These are phyloP conservation scores for Drepanosiphum platanoidis DNA, from an alignment of 2,888 invertebrate species.

Conservation along the genomic window DNA sequence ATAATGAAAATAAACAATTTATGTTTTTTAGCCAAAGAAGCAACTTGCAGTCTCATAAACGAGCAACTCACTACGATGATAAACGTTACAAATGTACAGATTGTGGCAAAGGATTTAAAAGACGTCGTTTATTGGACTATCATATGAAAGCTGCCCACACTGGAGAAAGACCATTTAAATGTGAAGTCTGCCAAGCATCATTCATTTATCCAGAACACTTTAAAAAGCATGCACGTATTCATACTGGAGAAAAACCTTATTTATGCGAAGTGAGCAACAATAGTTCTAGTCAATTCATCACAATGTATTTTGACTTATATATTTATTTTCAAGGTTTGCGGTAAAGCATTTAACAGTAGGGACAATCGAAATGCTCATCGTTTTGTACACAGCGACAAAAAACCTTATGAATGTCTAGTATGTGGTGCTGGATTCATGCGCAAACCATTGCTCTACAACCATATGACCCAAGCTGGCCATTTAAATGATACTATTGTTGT, in stretches of 20 bases:
- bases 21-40: constrained; percentile 75
- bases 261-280: constrained; percentile 73
- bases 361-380: constrained; percentile 87
- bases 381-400: constrained; percentile 86
- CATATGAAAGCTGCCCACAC: constrained; percentile 85
- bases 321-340: constrained; percentile 74
- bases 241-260: constrained; percentile 81
- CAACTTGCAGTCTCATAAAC: constrained; percentile 82
- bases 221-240: constrained; percentile 82
- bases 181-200: constrained; percentile 78
- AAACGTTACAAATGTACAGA: constrained; percentile 77
- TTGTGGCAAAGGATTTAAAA: constrained; percentile 80
- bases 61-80: constrained; percentile 82
- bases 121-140: constrained; percentile 79
- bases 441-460: constrained; percentile 79
- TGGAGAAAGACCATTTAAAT: constrained; percentile 80
- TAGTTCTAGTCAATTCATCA: neutral
- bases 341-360: constrained; percentile 83
- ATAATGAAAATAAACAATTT: too few relatives aligned
- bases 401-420: constrained; percentile 84
- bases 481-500: constrained; percentile 83
- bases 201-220: constrained; percentile 87
- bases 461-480: constrained; percentile 80
- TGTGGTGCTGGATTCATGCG: constrained; percentile 87
- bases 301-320: constrained; percentile 5